Percentiles rank a stretch among this genome's conserved stretches.
Conservation (phyloP, 2,888 invertebrate genomes). For the Eudasyphora cyanicolor region DNA sequence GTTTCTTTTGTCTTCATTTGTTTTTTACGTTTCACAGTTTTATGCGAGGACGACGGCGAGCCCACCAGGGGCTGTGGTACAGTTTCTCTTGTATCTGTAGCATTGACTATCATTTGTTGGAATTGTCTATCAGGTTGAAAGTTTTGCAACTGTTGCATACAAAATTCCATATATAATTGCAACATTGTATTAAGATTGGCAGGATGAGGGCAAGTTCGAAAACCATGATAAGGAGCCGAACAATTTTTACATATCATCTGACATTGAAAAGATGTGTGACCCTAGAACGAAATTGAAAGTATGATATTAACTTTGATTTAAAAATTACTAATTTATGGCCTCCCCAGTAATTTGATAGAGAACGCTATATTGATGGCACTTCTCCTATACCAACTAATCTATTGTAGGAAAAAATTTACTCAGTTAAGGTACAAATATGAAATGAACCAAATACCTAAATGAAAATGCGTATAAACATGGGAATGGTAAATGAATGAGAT, state of each 20-base stretch:
- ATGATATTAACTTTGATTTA: too few relatives aligned
- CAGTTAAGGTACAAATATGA: too few relatives aligned
- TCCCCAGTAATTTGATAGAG: too few relatives aligned
- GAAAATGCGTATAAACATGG: too few relatives aligned
- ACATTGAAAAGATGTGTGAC: slow-evolving; percentile 75
- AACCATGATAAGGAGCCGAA: slow-evolving; percentile 72
- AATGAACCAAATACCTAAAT: too few relatives aligned
- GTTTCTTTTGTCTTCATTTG: slow-evolving; percentile 65
- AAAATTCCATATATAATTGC: slow-evolving; percentile 77
- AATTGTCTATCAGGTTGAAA: slow-evolving; percentile 70
- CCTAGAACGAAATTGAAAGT: slow-evolving; percentile 67
- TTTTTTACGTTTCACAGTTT: slow-evolving; percentile 59
- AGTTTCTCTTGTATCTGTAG: background rate
- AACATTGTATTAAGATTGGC: slow-evolving; percentile 74
- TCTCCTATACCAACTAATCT: too few relatives aligned
- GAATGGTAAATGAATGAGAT: too few relatives aligned
- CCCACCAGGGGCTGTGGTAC: slow-evolving; percentile 36
- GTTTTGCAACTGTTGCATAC: slow-evolving; percentile 72
- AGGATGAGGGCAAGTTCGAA: slow-evolving; percentile 74
- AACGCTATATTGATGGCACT: too few relatives aligned
- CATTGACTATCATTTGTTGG: slow-evolving; percentile 49
- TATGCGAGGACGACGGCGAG: slow-evolving; percentile 46
- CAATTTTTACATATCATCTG: slow-evolving; percentile 77
- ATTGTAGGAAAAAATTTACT: too few relatives aligned
- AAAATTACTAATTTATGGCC: too few relatives aligned